Conservation (phyloP, 2,113 vertebrate genomes). For the Bujurquina vittata region DNA sequence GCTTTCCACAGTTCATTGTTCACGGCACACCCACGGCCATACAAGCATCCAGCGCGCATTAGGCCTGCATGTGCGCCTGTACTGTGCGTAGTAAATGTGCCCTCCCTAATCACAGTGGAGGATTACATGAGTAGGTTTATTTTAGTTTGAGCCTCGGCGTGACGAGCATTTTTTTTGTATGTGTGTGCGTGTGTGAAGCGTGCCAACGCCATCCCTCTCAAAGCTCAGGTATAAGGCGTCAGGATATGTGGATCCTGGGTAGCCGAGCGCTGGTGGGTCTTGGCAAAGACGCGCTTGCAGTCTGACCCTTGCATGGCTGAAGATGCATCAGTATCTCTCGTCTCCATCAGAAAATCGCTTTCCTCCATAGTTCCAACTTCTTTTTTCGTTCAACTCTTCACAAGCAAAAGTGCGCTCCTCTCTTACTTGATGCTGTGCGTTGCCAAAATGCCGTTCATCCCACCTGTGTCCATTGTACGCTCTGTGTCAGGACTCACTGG, state of each 20-base stretch:
- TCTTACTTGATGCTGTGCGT: constrained; percentile 71
- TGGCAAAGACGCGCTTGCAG: neutral
- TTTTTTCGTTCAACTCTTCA: constrained; percentile 33
- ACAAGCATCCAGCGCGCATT: constrained; percentile 3
- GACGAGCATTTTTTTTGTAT: constrained; percentile 13
- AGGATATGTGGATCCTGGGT: neutral
- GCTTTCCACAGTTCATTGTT: neutral
- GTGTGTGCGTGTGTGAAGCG: neutral
- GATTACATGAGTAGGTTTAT: constrained; percentile 65
- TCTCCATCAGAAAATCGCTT: neutral
- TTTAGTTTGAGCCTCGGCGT: constrained; percentile 64
- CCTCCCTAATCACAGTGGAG: constrained; percentile 31
- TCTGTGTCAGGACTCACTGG: constrained; percentile 47
- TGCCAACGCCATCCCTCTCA: neutral
- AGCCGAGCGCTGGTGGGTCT: constrained; percentile 11
- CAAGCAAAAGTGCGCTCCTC: constrained; percentile 63
- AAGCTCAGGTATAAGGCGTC: constrained; percentile 14
- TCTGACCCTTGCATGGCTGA: constrained; percentile 59
- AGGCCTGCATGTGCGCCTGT: constrained; percentile 34
- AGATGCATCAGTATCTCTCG: constrained; percentile 26
- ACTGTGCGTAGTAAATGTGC: constrained; percentile 42
- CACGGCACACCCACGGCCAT: neutral
- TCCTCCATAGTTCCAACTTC: constrained; percentile 19
- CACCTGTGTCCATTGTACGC: constrained; percentile 49
- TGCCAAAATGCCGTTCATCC: constrained; percentile 80